Percentiles rank a stretch among this genome's conserved stretches.
Conservation (phyloP, 2,888 invertebrate species). For the Hydraecia micacea region DNA sequence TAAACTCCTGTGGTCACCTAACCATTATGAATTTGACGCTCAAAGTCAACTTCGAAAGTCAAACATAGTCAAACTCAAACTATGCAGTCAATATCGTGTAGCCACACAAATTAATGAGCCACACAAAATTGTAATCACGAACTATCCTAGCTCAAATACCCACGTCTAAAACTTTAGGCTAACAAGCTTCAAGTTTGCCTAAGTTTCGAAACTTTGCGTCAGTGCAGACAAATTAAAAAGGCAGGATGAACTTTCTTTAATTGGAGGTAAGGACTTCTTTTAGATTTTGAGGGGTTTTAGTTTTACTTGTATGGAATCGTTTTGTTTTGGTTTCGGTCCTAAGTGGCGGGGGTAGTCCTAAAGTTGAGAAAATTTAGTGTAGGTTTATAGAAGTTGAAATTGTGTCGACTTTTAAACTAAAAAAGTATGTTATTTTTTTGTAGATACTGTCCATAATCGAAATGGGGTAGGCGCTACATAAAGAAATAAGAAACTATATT, state of each 20-base stretch:
- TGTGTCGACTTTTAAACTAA: not conserved
- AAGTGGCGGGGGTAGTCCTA: not conserved
- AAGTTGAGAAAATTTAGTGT: not conserved
- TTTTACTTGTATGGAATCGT: slow-evolving; percentile 30
- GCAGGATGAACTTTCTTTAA: slow-evolving; percentile 58
- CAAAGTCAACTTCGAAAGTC: slow-evolving; percentile 28
- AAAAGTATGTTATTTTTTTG: not conserved
- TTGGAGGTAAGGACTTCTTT: slow-evolving; percentile 52
- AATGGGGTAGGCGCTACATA: too few relatives aligned
- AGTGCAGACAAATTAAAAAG: slow-evolving; percentile 65
- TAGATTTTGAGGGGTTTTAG: slow-evolving; percentile 34
- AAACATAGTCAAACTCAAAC: slow-evolving; percentile 42
- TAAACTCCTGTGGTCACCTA: slow-evolving; percentile 23
- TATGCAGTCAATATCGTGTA: slow-evolving; percentile 52
- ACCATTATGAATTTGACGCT: slow-evolving; percentile 41
- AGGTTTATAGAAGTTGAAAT: not conserved
- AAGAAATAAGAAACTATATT: too few relatives aligned
- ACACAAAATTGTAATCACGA: slow-evolving; percentile 61
- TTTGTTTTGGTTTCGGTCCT: slow-evolving; percentile 36
- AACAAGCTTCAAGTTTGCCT: slow-evolving; percentile 55
- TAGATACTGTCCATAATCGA: not conserved
- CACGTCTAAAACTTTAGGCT: slow-evolving; percentile 57
- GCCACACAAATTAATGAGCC: slow-evolving; percentile 58
- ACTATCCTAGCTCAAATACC: slow-evolving; percentile 49
- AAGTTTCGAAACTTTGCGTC: slow-evolving; percentile 56